Evolutionary conservation across 2,888 invertebrate species (phyloP).

Genomic region (Eupeodes latifasciatus): DNA sequence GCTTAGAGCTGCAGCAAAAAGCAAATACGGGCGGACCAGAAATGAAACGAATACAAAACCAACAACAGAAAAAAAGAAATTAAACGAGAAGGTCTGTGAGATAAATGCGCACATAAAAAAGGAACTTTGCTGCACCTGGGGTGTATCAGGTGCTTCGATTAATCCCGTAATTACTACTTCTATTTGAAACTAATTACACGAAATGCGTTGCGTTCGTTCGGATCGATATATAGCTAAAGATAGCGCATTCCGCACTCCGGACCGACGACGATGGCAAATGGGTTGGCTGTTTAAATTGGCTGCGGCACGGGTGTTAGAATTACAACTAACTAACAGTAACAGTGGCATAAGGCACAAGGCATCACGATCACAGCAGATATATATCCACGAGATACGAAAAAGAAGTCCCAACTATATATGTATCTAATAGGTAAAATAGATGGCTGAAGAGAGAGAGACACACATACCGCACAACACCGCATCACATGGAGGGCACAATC

Average conservation of each 20-base stretch:
- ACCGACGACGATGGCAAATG: neutral
- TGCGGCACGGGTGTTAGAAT: slow-evolving; percentile 41
- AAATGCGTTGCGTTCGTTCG: slow-evolving; percentile 68
- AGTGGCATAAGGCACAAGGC: slow-evolving; percentile 15
- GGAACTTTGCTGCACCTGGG: slow-evolving; percentile 68
- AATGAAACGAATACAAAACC: slow-evolving; percentile 9
- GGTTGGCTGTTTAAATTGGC: slow-evolving; percentile 40
- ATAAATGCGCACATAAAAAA: slow-evolving; percentile 67
- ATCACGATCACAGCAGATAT: neutral
- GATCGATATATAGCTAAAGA: slow-evolving; percentile 49
- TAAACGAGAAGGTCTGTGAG: slow-evolving; percentile 20
- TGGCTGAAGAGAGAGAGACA: neutral
- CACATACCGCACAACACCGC: neutral
- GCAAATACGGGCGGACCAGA: slow-evolving; percentile 30
- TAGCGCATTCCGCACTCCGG: slow-evolving; percentile 13
- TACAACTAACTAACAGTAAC: slow-evolving; percentile 32
- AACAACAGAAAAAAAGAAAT: neutral
- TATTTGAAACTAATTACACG: slow-evolving; percentile 75
- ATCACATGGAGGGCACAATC: too few relatives aligned
- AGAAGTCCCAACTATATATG: slow-evolving; percentile 31
- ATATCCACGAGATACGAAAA: slow-evolving; percentile 6
- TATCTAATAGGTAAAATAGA: neutral
- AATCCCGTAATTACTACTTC: slow-evolving; percentile 75
- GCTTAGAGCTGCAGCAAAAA: slow-evolving; percentile 55
- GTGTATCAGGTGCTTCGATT: slow-evolving; percentile 76